These are phyloP conservation scores for Darevskia mixta DNA, from an alignment of 2,797 vertebrate genomes.

Conservation along the genomic window DNA sequence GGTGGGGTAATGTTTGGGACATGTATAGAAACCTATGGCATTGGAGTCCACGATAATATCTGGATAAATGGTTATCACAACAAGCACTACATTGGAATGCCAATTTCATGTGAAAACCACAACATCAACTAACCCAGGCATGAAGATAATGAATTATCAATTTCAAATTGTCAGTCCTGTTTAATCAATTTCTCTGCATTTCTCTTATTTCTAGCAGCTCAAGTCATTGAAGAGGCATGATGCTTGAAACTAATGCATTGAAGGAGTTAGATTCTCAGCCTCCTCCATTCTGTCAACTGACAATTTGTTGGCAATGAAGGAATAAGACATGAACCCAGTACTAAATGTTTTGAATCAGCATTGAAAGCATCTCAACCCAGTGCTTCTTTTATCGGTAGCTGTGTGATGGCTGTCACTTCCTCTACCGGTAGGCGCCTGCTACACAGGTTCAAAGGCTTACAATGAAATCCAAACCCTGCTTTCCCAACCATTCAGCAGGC, in stretches of 20 bases:
- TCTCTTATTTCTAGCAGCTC: neutral
- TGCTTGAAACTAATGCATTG: neutral
- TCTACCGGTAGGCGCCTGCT: neutral
- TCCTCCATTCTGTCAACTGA: neutral
- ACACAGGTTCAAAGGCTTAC: neutral
- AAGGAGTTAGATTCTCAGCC: neutral
- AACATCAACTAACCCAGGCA: neutral
- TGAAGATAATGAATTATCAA: neutral
- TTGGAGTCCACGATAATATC: neutral
- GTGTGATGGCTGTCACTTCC: neutral
- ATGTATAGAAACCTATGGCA: neutral
- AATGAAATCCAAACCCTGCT: neutral
- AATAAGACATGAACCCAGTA: too few species aligned
- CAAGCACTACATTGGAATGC: neutral
- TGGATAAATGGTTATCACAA: neutral
- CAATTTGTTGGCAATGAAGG: neutral
- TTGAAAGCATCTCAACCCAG: neutral
- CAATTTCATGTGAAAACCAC: neutral
- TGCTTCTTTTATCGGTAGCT: neutral
- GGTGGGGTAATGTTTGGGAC: neutral
- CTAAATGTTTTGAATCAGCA: neutral
- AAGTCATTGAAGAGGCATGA: neutral
- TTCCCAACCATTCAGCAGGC: too few species aligned
- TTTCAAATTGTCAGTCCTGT: neutral
- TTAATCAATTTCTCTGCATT: neutral